Evolutionary conservation across 2,797 vertebrate genomes (phyloP).

Genomic region (Cheirogaleus major): DNA sequence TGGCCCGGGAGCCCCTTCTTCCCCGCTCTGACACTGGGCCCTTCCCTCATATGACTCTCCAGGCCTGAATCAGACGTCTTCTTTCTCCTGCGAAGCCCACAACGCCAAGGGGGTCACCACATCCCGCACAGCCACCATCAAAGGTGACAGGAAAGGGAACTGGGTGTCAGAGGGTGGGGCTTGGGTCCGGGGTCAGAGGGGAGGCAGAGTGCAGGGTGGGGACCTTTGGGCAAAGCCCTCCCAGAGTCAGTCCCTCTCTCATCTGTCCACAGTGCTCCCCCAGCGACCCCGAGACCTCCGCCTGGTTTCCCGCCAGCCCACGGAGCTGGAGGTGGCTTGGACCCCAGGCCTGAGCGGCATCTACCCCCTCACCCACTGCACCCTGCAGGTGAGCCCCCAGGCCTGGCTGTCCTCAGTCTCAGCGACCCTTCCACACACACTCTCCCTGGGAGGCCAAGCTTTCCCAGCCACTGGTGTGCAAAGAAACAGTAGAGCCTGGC

Average conservation of each 20-base stretch:
- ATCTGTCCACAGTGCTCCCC: slow-evolving; percentile 87
- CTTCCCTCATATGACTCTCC: neutral
- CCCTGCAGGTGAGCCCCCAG: slow-evolving; percentile 88
- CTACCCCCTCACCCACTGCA: slow-evolving; percentile 88
- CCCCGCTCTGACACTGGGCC: neutral
- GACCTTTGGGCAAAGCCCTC: neutral
- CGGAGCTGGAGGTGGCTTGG: slow-evolving; percentile 88
- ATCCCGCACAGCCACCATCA: slow-evolving; percentile 91
- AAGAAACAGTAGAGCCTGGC: neutral
- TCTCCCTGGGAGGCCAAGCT: neutral
- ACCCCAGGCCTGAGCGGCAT: slow-evolving; percentile 89
- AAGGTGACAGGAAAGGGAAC: slow-evolving; percentile 82
- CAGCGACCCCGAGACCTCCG: slow-evolving; percentile 85
- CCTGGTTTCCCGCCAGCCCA: slow-evolving; percentile 82
- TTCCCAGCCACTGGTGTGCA: neutral
- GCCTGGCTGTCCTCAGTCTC: neutral
- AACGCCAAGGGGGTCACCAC: slow-evolving; percentile 93
- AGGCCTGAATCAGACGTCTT: slow-evolving; percentile 93
- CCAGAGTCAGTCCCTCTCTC: neutral
- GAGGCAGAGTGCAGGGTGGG: neutral
- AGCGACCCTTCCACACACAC: neutral
- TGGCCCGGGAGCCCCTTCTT: neutral
- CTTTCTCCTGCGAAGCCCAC: slow-evolving; percentile 94
- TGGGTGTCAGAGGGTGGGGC: neutral
- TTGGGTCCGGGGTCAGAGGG: neutral